Percentiles rank a stretch among this genome's conserved stretches.
Evolutionary conservation across 2,113 vertebrate genomes (phyloP).

Genomic region (Sapayoa aenigma): DNA sequence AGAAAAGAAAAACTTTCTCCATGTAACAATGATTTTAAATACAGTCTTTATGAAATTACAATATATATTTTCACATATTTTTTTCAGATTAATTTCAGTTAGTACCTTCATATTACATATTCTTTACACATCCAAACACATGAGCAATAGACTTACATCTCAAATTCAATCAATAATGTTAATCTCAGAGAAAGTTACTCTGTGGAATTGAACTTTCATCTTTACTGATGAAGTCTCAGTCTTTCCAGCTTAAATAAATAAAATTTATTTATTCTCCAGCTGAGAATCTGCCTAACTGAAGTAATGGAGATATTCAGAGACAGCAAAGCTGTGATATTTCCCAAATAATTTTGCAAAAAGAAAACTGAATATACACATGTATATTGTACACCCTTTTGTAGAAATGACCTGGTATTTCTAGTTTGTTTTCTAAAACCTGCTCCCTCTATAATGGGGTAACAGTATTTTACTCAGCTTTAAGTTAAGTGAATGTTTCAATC

Average conservation of each 20-base stretch:
- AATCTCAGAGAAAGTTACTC: background rate
- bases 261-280: background rate
- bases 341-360: background rate
- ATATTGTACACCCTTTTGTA: background rate
- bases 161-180: background rate
- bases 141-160: background rate
- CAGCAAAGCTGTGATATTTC: background rate
- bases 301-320: background rate
- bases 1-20: background rate
- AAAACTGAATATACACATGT: background rate
- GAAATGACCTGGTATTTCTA: background rate
- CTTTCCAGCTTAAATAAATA: background rate
- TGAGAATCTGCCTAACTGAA: background rate
- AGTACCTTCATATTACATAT: background rate
- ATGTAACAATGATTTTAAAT: background rate
- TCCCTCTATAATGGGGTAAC: rapidly evolving
- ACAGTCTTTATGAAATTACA: background rate
- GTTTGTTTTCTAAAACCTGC: background rate
- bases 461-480: background rate
- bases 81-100: background rate
- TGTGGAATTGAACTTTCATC: background rate
- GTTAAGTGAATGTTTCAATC: background rate
- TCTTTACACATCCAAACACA: background rate
- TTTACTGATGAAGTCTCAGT: background rate
- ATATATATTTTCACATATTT: background rate